Evolutionary conservation across 2,113 vertebrate species (phyloP).

Genomic region (Pluvianellus socialis): DNA sequence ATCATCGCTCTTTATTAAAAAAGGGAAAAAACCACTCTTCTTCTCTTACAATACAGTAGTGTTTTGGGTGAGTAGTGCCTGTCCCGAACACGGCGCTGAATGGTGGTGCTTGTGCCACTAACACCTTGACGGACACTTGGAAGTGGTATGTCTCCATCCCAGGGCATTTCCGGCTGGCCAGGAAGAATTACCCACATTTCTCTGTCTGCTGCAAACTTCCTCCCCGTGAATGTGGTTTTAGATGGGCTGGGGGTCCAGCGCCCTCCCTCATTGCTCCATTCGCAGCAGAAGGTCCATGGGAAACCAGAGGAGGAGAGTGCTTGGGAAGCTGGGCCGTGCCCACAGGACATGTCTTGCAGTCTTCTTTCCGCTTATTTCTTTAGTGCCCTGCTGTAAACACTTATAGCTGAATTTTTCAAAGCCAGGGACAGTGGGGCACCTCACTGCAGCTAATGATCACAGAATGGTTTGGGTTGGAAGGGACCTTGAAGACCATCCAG

Average conservation of each 20-base stretch:
- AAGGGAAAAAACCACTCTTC: no score
- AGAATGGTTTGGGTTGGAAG: no score
- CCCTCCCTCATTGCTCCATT: not conserved
- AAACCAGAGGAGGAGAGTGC: not conserved
- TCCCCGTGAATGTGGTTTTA: not conserved
- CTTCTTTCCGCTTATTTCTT: not conserved
- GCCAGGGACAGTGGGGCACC: not conserved
- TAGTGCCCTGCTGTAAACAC: not conserved
- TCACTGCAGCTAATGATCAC: not conserved
- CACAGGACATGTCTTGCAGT: not conserved
- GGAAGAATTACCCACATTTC: fast-evolving
- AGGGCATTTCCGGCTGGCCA: fast-evolving
- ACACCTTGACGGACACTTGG: fast-evolving
- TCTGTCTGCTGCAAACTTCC: not conserved
- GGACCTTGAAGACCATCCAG: no score
- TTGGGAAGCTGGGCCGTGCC: not conserved
- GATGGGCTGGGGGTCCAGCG: not conserved
- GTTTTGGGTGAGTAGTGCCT: not conserved
- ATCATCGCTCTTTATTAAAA: not conserved
- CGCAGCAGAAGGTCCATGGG: not conserved
- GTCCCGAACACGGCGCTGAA: no score
- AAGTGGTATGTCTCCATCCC: not conserved
- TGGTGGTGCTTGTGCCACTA: no score
- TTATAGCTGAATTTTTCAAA: not conserved
- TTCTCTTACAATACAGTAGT: not conserved